These are phyloP conservation scores for Idaea dimidiata DNA, from an alignment of 2,888 invertebrate genomes.

Conservation along the genomic window DNA sequence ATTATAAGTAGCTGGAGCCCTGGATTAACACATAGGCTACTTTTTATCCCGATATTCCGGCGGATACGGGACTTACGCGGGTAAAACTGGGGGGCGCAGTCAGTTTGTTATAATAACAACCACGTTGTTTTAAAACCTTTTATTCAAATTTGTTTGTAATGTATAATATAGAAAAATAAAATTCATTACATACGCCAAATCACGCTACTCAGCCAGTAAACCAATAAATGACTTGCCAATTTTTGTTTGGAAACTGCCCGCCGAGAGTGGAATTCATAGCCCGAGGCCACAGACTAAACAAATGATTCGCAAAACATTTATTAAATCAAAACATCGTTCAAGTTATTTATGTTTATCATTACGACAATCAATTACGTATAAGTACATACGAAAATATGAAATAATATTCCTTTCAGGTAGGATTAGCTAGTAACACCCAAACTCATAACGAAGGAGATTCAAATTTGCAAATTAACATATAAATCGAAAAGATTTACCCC, in stretches of 20 bases:
- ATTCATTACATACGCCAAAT: no score
- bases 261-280: not conserved
- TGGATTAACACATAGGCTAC: no score
- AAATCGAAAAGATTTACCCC: conserved; percentile 79
- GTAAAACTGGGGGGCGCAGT: no score
- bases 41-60: no score
- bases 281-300: not conserved
- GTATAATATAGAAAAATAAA: no score
- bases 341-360: not conserved
- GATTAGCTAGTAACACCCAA: conserved; percentile 64
- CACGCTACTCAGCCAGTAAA: no score
- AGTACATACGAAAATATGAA: conserved; percentile 37
- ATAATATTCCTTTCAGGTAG: conserved; percentile 47
- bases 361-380: conserved; percentile 28
- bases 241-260: not conserved
- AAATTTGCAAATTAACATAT: conserved; percentile 78
- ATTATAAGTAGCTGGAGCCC: no score
- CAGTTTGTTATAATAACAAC: no score
- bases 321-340: not conserved
- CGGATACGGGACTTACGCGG: no score
- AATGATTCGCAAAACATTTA: not conserved
- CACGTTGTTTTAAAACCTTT: no score
- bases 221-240: not conserved
- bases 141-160: no score
- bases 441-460: conserved; percentile 64